phyloP scores from a whole-genome alignment of 2,797 vertebrate species.

The Arrhamphus sclerolepis region DNA sequence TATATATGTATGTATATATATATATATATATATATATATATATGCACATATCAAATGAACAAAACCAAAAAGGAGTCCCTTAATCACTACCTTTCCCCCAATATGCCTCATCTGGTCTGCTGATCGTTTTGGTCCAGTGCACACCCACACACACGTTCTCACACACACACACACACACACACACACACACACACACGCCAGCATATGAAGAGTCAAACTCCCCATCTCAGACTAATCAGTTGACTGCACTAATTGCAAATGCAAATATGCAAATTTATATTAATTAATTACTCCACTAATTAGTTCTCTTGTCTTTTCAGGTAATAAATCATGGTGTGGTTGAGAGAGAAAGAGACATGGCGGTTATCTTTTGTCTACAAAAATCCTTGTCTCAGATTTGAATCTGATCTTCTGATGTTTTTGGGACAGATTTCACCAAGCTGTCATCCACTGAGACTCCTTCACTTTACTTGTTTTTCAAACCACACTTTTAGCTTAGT shows the following conservation, averaged over 20 bases:
- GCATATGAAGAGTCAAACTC: conserved; percentile 99
- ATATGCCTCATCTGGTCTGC: conserved; percentile 78
- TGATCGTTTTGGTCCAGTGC: conserved; percentile 68
- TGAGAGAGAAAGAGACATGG: conserved; percentile 84
- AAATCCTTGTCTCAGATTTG: conserved; percentile 46
- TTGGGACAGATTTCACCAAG: conserved; percentile 36
- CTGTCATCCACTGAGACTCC: conserved; percentile 19
- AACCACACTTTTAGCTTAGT: conserved; percentile 19
- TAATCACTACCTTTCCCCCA: conserved; percentile 34
- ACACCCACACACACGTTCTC: conserved; percentile 43
- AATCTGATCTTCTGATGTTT: conserved; percentile 35
- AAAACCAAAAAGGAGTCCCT: conserved; percentile 24
- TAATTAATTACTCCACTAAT: conserved; percentile 99
- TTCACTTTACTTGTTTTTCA: conserved; percentile 3
- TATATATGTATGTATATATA: conserved; percentile 7
- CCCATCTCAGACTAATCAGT: conserved; percentile 99
- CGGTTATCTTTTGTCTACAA: conserved; percentile 75
- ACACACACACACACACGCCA: conserved; percentile 55
- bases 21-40: no score
- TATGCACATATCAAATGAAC: background rate
- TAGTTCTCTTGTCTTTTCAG: conserved; percentile 99
- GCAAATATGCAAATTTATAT: conserved; percentile 99
- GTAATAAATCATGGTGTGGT: conserved; percentile 99
- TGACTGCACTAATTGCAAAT: conserved; percentile 99
- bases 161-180: conserved; percentile 46